A percentile compares a stretch with the other conserved stretches of the same genome.
Conservation (phyloP, 2,113 vertebrate genomes). For the Gila orcuttii region DNA sequence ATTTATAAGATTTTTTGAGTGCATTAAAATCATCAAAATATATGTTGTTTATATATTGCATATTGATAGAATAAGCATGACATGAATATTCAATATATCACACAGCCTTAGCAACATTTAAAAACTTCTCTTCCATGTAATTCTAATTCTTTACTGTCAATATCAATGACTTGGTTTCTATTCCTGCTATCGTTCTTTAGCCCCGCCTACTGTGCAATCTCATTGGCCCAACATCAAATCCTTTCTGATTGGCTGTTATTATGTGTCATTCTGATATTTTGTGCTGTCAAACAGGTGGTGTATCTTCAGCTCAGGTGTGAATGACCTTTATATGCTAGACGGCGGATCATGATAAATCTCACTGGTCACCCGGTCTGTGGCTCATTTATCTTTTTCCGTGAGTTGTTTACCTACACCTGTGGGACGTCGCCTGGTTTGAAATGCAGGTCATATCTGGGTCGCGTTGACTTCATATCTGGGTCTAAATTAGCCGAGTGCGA, state of each 20-base stretch:
- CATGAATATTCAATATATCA: background rate
- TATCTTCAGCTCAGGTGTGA: background rate
- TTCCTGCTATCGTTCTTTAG: background rate
- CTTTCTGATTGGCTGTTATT: background rate
- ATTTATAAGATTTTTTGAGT: background rate
- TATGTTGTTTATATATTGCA: background rate
- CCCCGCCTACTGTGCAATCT: background rate
- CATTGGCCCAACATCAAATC: background rate
- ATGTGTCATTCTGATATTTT: background rate
- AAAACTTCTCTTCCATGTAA: background rate
- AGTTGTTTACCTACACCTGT: constrained; percentile 23
- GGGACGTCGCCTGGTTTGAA: constrained; percentile 2
- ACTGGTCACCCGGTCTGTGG: background rate
- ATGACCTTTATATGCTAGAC: background rate
- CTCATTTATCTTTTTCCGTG: constrained; percentile 11
- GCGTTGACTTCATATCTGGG: background rate
- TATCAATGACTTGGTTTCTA: background rate
- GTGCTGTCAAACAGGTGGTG: background rate
- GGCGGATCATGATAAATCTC: constrained; percentile 7
- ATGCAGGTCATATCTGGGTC: background rate
- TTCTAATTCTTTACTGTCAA: background rate
- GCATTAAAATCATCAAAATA: background rate
- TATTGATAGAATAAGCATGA: background rate
- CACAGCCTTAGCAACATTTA: background rate
- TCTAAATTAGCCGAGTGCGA: background rate